A percentile compares a stretch with the other conserved stretches of the same genome.
phyloP scores from a whole-genome alignment of 2,888 invertebrate species.

The Geotrupes spiniger region DNA sequence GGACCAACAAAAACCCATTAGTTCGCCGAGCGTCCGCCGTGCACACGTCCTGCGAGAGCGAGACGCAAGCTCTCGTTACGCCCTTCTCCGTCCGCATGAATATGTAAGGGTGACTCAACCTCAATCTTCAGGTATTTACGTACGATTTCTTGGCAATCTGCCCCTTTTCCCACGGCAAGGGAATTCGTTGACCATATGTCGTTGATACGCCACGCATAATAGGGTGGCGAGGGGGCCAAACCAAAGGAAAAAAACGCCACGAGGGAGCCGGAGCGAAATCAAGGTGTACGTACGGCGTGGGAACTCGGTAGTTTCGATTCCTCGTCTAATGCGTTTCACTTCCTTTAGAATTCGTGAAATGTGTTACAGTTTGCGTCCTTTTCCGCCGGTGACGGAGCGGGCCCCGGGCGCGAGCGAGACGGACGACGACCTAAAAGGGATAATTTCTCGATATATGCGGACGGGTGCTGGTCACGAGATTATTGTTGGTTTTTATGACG shows the following conservation, averaged over 20 bases:
- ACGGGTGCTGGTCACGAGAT: conserved; percentile 13
- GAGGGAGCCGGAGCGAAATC: conserved; percentile 27
- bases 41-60: conserved; percentile 4
- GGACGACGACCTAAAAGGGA: conserved; percentile 2
- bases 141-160: conserved; percentile 12
- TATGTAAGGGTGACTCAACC: conserved; percentile 10
- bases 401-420: background rate
- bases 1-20: no score
- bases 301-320: conserved; percentile 21
- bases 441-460: conserved; percentile 1
- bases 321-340: conserved; percentile 8
- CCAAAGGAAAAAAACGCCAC: conserved; percentile 19
- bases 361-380: conserved; percentile 11
- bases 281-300: conserved; percentile 29
- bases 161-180: conserved; percentile 15
- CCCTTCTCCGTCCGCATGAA: background rate
- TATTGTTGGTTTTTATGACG: conserved; percentile 12
- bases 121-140: conserved; percentile 8
- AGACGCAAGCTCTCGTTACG: background rate
- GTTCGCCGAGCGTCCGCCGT: conserved; percentile 4
- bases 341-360: conserved; percentile 6
- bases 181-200: conserved; percentile 23
- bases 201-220: conserved; percentile 9
- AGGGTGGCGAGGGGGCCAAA: conserved; percentile 9
- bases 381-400: background rate